phyloP scores from a whole-genome alignment of 2,888 invertebrate genomes.

The Dione juno region DNA sequence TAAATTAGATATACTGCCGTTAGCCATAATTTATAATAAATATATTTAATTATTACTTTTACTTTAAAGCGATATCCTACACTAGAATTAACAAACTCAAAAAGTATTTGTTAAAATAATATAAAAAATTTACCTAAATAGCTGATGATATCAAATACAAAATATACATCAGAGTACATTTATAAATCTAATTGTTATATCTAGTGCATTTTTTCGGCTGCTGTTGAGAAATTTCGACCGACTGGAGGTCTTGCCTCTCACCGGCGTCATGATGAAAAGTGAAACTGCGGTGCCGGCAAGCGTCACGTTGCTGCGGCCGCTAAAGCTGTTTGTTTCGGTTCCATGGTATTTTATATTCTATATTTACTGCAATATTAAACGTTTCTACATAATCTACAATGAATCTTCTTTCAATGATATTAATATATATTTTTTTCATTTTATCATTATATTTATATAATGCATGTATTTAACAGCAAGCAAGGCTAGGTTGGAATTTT shows the following conservation, averaged over 20 bases:
- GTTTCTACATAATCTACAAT: constrained; percentile 11
- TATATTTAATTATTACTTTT: not conserved
- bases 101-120: not conserved
- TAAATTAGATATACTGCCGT: not conserved
- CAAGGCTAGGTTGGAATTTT: constrained; percentile 56
- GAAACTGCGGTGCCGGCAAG: constrained; percentile 74
- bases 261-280: constrained; percentile 78
- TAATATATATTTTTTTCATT: not conserved
- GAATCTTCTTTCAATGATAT: not conserved
- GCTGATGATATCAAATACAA: not conserved
- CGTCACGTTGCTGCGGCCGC: constrained; percentile 71
- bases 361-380: constrained; percentile 37
- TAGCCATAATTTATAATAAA: not conserved
- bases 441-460: constrained; percentile 3
- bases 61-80: not conserved
- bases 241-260: constrained; percentile 75
- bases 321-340: constrained; percentile 77
- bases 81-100: not conserved
- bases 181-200: constrained; percentile 24
- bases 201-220: constrained; percentile 63
- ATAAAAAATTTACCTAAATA: not conserved
- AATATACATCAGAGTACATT: not conserved
- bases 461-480: constrained; percentile 15
- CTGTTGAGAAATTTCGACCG: constrained; percentile 79
- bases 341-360: constrained; percentile 60